Percentiles rank a stretch among this genome's conserved stretches.
Conservation (phyloP, 30 jellyfish, hydroid and myxozoan species). For the Turritopsis dohrnii region DNA sequence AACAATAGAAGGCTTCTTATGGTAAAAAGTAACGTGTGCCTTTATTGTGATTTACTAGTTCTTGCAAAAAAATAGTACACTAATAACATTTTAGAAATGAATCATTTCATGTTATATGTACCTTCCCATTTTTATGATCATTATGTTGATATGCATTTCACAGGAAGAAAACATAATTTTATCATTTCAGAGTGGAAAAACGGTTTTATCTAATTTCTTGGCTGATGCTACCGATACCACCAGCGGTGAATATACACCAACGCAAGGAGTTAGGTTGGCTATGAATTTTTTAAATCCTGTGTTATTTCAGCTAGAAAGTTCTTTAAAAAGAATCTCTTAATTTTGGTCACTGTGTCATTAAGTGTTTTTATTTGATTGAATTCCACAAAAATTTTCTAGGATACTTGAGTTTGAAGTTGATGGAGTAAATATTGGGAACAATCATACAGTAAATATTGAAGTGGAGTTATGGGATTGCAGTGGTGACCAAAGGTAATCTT, state of each 20-base stretch:
- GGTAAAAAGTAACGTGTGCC: too few species aligned
- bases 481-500: constrained; percentile 72
- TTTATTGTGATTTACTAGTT: too few species aligned
- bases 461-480: constrained; percentile 98
- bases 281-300: not conserved
- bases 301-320: too few species aligned
- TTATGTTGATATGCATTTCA: too few species aligned
- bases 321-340: too few species aligned
- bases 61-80: too few species aligned
- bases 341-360: too few species aligned
- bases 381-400: constrained; percentile 16
- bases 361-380: not conserved
- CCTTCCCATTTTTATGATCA: too few species aligned
- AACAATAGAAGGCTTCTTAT: too few species aligned
- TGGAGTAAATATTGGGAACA: constrained; percentile 50
- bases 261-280: constrained; percentile 90
- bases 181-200: constrained; percentile 69
- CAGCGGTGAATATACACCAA: constrained; percentile 87
- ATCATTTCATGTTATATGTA: too few species aligned
- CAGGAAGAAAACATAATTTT: not conserved
- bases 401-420: constrained; percentile 90
- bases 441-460: constrained; percentile 67
- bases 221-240: constrained; percentile 97
- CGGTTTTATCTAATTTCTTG: constrained; percentile 74
- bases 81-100: too few species aligned